These are phyloP conservation scores for Parnassius smintheus DNA, from an alignment of 2,888 invertebrate species.

Conservation along the genomic window DNA sequence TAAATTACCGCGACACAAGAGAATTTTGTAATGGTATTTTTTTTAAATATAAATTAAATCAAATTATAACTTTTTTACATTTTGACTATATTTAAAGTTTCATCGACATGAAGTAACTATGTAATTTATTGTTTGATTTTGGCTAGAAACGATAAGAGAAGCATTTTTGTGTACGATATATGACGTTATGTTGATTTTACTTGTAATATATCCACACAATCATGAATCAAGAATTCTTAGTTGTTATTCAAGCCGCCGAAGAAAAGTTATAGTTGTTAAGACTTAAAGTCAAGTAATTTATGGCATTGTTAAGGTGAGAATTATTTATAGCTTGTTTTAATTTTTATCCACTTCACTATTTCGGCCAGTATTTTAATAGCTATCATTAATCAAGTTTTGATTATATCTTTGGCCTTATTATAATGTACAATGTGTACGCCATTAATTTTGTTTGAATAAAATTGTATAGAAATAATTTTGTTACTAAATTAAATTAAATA, in stretches of 20 bases:
- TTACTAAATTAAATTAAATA: too few species aligned
- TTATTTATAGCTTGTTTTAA: background rate
- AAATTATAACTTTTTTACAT: too few species aligned
- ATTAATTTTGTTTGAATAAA: slow-evolving; percentile 1
- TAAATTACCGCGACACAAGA: too few species aligned
- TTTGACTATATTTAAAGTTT: too few species aligned
- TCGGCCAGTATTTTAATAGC: slow-evolving; percentile 16
- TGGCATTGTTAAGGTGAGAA: background rate
- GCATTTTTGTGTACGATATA: background rate
- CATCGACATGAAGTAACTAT: too few species aligned
- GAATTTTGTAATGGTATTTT: too few species aligned
- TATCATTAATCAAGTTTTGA: slow-evolving; percentile 14
- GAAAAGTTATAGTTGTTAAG: slow-evolving; percentile 6
- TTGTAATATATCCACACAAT: background rate
- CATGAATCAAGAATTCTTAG: background rate
- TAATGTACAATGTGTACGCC: background rate
- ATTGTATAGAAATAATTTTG: too few species aligned
- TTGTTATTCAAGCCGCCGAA: background rate
- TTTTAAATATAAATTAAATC: too few species aligned
- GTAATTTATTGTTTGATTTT: too few species aligned
- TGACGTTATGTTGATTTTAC: slow-evolving; percentile 1
- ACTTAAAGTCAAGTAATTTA: slow-evolving; percentile 16
- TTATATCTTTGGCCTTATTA: slow-evolving; percentile 11
- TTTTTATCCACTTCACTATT: slow-evolving; percentile 6
- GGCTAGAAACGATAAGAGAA: background rate